Conservation (phyloP, 2,797 vertebrate genomes). For the Cephalopachus bancanus region DNA sequence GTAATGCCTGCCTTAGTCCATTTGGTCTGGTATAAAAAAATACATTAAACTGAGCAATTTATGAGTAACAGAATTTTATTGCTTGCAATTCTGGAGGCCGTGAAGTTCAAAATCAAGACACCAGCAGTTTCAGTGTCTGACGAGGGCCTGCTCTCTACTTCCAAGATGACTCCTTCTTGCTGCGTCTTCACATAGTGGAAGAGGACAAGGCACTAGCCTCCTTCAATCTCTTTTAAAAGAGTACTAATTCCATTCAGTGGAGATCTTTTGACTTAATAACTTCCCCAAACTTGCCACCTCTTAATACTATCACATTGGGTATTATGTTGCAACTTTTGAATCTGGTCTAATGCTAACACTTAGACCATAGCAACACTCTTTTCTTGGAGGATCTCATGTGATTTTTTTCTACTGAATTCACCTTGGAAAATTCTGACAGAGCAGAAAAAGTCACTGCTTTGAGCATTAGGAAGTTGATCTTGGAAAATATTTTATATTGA, state of each 20-base stretch:
- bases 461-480: constrained; percentile 11
- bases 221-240: no score
- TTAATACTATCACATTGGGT: no score
- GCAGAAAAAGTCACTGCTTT: neutral
- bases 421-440: neutral
- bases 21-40: no score
- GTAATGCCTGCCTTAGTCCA: neutral
- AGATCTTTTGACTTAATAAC: no score
- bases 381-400: neutral
- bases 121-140: no score
- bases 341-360: neutral
- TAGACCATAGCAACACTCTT: neutral
- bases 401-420: neutral
- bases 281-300: no score
- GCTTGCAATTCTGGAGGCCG: neutral
- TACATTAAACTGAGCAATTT: neutral
- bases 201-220: no score
- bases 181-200: no score
- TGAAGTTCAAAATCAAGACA: neutral
- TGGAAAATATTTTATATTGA: constrained; percentile 13
- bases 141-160: no score
- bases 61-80: neutral
- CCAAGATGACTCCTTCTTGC: no score
- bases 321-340: neutral
- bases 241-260: no score